These are phyloP conservation scores for Nysson spinosus DNA, from an alignment of 2,888 invertebrate species.

Conservation along the genomic window DNA sequence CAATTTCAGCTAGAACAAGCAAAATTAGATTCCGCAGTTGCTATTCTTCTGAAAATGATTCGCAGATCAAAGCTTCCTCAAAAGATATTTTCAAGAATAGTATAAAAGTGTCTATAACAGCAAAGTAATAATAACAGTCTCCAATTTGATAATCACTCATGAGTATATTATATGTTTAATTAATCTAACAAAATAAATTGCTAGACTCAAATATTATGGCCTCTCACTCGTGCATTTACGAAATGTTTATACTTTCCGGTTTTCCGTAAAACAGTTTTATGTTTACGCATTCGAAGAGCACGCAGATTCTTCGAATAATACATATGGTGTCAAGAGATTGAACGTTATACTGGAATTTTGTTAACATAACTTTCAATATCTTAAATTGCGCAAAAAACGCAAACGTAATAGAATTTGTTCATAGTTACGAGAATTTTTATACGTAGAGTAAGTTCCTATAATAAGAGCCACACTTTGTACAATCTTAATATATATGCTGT, in stretches of 20 bases:
- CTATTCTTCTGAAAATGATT: constrained; percentile 3
- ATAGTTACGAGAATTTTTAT: constrained; percentile 39
- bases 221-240: constrained; percentile 34
- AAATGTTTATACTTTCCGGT: constrained; percentile 32
- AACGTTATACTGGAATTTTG: too few relatives aligned
- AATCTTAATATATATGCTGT: constrained; percentile 39
- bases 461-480: constrained; percentile 50
- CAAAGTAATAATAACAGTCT: constrained; percentile 38
- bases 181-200: constrained; percentile 32
- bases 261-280: constrained; percentile 35
- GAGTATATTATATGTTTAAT: constrained; percentile 36
- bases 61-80: constrained; percentile 10
- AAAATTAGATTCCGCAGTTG: constrained; percentile 18
- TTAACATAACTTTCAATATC: constrained; percentile 10
- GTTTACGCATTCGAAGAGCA: constrained; percentile 13
- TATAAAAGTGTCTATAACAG: constrained; percentile 17
- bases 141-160: constrained; percentile 33
- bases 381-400: constrained; percentile 8
- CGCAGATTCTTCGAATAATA: constrained; percentile 1
- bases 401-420: constrained; percentile 11
- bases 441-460: constrained; percentile 28
- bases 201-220: constrained; percentile 47
- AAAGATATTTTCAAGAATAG: constrained; percentile 16
- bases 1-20: constrained; percentile 10
- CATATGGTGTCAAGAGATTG: too few relatives aligned